Evolutionary conservation across 2,113 vertebrate species (phyloP), one percentile per base, ranked within the genome.

Genomic region (Zosterops japonicus): DNA sequence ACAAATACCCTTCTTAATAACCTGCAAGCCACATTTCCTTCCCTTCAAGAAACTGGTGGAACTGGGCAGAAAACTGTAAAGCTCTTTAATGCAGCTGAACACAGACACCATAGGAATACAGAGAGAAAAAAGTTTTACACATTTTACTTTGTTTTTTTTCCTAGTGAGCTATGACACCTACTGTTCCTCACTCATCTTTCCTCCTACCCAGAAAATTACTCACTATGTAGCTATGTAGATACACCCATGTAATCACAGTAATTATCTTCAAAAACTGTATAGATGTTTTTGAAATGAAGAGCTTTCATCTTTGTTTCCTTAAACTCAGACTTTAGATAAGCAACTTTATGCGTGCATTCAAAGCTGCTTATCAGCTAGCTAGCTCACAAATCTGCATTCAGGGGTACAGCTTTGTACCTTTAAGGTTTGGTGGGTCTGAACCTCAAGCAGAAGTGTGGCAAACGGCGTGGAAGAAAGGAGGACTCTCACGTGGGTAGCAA

Each of bases 281-380:
- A 59, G 22, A 69, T 11, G 12, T 61, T 76, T 70, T 80, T 92
- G 84, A 91, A 89, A 94, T 20, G 1, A 31, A 90, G 77, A 86
- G 53, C 56, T 95, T 94, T 93, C 65, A 95, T 97, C 76, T 90
- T 61, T 57, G 17, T 71, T 78, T 88, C 77, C 71, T 13, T 86
- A 53, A 90, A 79, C 56, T 47, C 68, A n/a, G 63, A 67, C 55
- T 87, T 83, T 7, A 83, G 28, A 95, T 39, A 93, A 71, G 63
- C 36, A 79, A 53, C 39, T 39, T 39, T 39, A 39, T 39, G 39
- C 39, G 12, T 39, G 39, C 11, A 39, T 39, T 39, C 39, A 12
- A 39, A 39, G 39, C 39, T 39, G 39, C 39, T 39, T 12, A 39
- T 39, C 39, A 39, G 39, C 39, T 39, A 39, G 39, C 39, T 39